Evolutionary conservation across 2,113 vertebrate species (phyloP).

Genomic region (Barbus barbus): DNA sequence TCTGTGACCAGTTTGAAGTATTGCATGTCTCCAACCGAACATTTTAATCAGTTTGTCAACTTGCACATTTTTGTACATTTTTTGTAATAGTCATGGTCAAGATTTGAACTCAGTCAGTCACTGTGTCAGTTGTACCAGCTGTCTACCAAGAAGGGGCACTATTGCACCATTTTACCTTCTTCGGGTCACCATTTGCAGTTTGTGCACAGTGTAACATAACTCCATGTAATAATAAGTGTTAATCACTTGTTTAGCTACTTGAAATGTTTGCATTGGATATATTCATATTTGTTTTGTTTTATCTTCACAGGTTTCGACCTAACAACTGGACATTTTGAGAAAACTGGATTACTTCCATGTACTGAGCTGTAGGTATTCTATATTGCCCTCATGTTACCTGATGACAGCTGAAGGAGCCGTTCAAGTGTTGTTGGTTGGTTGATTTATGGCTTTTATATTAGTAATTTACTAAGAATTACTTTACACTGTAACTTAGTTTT

Average conservation of each 20-base stretch:
- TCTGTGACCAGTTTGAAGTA: background rate
- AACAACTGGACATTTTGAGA: background rate
- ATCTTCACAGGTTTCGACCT: slow-evolving; percentile 20
- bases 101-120: slow-evolving; percentile 31
- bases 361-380: background rate
- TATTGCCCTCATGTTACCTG: slow-evolving; percentile 40
- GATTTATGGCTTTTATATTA: background rate
- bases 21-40: background rate
- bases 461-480: background rate
- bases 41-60: background rate
- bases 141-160: slow-evolving; percentile 70
- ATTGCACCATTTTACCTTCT: slow-evolving; percentile 34
- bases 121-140: slow-evolving; percentile 58
- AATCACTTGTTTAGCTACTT: background rate
- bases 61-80: background rate
- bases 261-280: slow-evolving; percentile 1
- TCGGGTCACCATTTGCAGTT: background rate
- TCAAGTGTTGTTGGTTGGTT: background rate
- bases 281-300: slow-evolving; percentile 23
- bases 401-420: background rate
- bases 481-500: background rate
- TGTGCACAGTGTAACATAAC: background rate
- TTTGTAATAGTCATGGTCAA: background rate
- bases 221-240: background rate
- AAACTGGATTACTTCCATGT: background rate